These are phyloP conservation scores for Zaprionus obscuricornis DNA, from an alignment of 2,888 invertebrate genomes.

Conservation along the genomic window DNA sequence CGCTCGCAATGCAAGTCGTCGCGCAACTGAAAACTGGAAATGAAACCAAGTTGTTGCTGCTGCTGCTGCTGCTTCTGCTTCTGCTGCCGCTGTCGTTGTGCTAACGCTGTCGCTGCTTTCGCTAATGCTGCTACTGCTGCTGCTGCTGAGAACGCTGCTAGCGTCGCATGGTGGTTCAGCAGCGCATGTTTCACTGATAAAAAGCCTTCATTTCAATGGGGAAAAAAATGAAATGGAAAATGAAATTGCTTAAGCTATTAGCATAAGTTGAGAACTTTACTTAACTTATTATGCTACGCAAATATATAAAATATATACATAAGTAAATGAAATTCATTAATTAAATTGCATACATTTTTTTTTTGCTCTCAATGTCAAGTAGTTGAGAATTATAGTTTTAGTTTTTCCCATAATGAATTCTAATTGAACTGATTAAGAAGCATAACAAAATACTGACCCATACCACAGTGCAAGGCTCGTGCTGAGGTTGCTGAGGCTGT, in stretches of 20 bases:
- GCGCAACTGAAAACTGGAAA: conserved; percentile 74
- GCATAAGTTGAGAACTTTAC: too few relatives aligned
- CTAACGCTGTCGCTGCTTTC: conserved; percentile 39
- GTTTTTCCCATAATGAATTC: too few relatives aligned
- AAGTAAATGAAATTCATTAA: too few relatives aligned
- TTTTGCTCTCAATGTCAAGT: too few relatives aligned
- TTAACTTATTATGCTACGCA: too few relatives aligned
- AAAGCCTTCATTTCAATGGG: background rate
- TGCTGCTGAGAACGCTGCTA: conserved; percentile 12
- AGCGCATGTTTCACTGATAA: background rate
- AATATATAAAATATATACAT: too few relatives aligned
- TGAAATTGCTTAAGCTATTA: too few relatives aligned
- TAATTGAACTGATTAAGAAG: too few relatives aligned
- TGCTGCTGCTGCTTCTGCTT: conserved; percentile 26
- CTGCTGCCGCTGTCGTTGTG: conserved; percentile 31
- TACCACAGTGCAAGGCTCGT: conserved; percentile 27
- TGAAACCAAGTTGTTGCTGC: conserved; percentile 62
- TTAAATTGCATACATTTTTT: too few relatives aligned
- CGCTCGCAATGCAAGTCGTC: conserved; percentile 77
- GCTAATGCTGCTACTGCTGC: conserved; percentile 12
- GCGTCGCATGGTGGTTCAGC: conserved; percentile 28
- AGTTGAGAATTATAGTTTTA: too few relatives aligned
- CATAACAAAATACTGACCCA: too few relatives aligned
- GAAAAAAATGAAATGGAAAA: too few relatives aligned
- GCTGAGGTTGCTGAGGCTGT: conserved; percentile 35